Percentiles rank a stretch among this genome's conserved stretches.
Conservation (phyloP, 2,113 vertebrate species). For the Microcebus lehilahytsara region DNA sequence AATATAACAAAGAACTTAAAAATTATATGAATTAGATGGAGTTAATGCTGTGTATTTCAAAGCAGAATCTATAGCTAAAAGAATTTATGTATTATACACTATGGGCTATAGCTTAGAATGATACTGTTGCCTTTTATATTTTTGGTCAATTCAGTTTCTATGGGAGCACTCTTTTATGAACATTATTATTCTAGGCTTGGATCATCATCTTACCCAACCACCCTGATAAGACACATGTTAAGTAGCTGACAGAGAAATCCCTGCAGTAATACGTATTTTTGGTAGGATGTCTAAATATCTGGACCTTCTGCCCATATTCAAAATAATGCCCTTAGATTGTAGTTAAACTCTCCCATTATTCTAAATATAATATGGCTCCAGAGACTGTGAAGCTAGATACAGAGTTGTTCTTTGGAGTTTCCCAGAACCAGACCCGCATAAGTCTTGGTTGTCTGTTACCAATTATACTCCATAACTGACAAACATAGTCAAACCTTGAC, state of each 20-base stretch:
- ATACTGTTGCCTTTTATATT: constrained; percentile 25
- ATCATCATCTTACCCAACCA: not conserved
- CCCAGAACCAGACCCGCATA: not conserved
- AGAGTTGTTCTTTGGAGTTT: constrained; percentile 23
- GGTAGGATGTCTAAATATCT: not conserved
- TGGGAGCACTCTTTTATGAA: not conserved
- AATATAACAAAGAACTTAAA: constrained; percentile 3
- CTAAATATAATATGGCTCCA: not conserved
- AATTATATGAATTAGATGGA: not conserved
- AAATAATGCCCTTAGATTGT: not conserved
- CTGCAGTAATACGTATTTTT: not conserved
- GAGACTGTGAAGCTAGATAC: not conserved
- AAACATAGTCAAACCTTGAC: not conserved
- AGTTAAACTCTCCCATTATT: not conserved
- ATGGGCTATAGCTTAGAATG: not conserved
- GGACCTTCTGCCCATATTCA: not conserved
- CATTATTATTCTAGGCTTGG: not conserved
- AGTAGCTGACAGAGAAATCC: not conserved
- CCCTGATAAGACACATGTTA: not conserved
- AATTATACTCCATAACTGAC: not conserved
- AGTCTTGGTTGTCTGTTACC: not conserved
- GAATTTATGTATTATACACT: not conserved
- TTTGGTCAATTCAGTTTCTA: not conserved
- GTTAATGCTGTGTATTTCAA: not conserved
- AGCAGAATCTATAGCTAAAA: not conserved